Evolutionary conservation across 2,113 vertebrate species (phyloP).

Genomic region (Ornithorhynchus anatinus): DNA sequence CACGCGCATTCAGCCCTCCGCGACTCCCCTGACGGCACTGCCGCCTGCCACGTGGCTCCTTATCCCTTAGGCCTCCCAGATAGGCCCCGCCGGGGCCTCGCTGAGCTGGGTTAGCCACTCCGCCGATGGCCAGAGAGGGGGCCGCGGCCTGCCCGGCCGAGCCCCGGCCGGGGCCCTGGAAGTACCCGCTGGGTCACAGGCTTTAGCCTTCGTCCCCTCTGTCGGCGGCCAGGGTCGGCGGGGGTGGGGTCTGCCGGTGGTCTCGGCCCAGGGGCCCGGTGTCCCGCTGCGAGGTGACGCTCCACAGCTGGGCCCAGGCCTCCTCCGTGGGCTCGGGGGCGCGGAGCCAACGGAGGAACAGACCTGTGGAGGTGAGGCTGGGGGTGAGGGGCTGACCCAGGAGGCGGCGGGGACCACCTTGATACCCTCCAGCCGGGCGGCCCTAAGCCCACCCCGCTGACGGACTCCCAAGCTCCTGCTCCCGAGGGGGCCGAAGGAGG

Average conservation of each 20-base stretch:
- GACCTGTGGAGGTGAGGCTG: constrained; percentile 63
- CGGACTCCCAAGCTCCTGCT: background rate
- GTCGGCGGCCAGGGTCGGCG: background rate
- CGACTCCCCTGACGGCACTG: no score
- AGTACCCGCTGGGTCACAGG: background rate
- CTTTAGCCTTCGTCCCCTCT: background rate
- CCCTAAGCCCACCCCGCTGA: no score
- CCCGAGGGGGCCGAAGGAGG: no score
- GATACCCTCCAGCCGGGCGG: no score
- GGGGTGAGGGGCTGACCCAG: background rate
- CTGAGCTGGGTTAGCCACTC: background rate
- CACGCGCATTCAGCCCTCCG: background rate
- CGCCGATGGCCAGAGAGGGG: background rate
- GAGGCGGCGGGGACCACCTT: no score
- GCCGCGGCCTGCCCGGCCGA: background rate
- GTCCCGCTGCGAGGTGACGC: background rate
- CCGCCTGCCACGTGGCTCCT: background rate
- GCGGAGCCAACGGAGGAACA: constrained; percentile 81
- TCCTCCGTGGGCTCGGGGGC: constrained; percentile 71
- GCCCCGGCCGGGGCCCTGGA: background rate
- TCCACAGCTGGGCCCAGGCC: constrained; percentile 64
- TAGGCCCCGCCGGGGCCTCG: background rate
- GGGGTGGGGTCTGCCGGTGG: rapidly evolving
- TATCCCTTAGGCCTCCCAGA: background rate
- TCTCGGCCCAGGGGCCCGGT: rapidly evolving